Conservation (phyloP, 1,140 invertebrate genomes). For the Sycophila sp. region DNA sequence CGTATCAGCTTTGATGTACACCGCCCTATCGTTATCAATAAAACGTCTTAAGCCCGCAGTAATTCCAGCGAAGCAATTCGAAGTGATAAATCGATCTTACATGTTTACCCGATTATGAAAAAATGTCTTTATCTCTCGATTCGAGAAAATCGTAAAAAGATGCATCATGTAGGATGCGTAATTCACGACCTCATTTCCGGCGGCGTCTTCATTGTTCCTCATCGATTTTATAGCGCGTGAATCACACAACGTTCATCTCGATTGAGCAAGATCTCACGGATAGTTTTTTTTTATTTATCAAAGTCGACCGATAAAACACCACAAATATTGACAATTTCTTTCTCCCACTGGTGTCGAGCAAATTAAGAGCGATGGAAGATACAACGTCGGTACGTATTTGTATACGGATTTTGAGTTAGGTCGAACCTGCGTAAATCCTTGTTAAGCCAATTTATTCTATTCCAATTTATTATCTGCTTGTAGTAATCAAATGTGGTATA, state of each 20-base stretch:
- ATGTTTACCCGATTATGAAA: background rate
- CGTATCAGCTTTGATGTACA: too few relatives aligned
- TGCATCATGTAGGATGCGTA: background rate
- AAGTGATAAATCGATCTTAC: background rate
- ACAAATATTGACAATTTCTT: slow-evolving; percentile 59
- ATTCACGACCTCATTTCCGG: background rate
- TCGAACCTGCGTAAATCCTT: too few relatives aligned
- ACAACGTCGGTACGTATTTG: slow-evolving; percentile 56
- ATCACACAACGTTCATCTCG: slow-evolving; percentile 3
- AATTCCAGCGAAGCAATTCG: background rate
- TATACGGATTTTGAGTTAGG: slow-evolving; percentile 51
- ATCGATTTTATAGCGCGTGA: slow-evolving; percentile 19
- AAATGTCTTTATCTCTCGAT: background rate
- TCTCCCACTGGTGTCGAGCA: slow-evolving; percentile 33
- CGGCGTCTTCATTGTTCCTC: background rate
- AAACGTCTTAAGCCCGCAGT: too few relatives aligned
- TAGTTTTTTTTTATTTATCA: background rate
- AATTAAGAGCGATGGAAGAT: slow-evolving; percentile 48
- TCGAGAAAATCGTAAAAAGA: slow-evolving; percentile 10
- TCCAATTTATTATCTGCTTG: too few relatives aligned
- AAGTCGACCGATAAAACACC: slow-evolving; percentile 57
- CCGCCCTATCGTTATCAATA: too few relatives aligned
- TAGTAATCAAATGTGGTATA: too few relatives aligned
- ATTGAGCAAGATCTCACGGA: background rate
- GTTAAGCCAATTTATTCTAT: too few relatives aligned